Conservation (phyloP, 2,113 vertebrate genomes). For the Physeter macrocephalus region DNA sequence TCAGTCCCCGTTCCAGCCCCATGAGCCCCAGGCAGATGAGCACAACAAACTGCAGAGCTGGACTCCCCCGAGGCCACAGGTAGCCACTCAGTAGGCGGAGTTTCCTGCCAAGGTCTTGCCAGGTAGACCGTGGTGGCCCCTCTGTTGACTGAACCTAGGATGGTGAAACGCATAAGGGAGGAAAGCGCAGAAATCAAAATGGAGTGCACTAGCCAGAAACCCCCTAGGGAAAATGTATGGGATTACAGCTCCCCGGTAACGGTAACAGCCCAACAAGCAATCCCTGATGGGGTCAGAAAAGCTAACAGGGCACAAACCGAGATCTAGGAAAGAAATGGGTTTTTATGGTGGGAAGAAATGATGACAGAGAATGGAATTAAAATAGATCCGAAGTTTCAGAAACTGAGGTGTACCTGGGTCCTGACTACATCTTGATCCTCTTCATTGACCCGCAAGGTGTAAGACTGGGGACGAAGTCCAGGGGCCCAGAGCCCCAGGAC, state of each 20-base stretch:
- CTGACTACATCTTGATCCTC: constrained; percentile 91
- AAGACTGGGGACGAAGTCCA: constrained; percentile 88
- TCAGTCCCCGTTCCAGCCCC: constrained; percentile 89
- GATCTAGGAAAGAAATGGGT: background rate
- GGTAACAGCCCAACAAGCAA: background rate
- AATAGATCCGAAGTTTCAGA: background rate
- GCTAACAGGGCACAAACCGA: background rate
- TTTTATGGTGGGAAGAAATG: background rate
- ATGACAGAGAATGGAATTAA: background rate
- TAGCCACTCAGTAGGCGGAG: constrained; percentile 89
- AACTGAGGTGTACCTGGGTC: constrained; percentile 78
- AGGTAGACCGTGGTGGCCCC: constrained; percentile 81
- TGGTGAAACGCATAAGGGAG: background rate
- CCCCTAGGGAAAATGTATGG: background rate
- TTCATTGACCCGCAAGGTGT: constrained; percentile 90
- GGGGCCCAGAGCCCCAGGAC: constrained; percentile 91
- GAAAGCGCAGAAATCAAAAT: background rate
- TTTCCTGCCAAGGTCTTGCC: constrained; percentile 89
- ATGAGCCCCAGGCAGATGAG: constrained; percentile 90
- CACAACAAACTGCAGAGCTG: constrained; percentile 88
- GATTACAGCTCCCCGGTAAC: background rate
- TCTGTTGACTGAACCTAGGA: constrained; percentile 33
- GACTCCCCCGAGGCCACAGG: constrained; percentile 90
- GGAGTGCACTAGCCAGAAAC: background rate
- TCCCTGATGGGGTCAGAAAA: background rate